A percentile compares a stretch with the other conserved stretches of the same genome.
These are phyloP conservation scores for Anthonomus grandis DNA, from an alignment of 1,140 invertebrate species.

Conservation along the genomic window DNA sequence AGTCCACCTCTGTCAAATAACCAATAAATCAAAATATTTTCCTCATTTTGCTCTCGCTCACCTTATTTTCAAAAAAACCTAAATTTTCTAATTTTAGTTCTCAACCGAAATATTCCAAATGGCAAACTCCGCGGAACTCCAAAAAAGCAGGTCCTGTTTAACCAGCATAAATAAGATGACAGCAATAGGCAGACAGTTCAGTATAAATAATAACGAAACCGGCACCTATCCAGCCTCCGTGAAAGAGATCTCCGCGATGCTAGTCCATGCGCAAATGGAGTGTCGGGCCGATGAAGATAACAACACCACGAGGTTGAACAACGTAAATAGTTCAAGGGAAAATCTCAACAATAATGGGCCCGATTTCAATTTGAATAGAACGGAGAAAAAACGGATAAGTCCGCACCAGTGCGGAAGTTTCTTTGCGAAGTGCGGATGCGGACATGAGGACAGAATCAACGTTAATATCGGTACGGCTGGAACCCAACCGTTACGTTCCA, in stretches of 20 bases:
- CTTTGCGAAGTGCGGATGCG: slow-evolving; percentile 45
- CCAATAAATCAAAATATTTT: no score
- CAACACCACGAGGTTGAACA: slow-evolving; percentile 1
- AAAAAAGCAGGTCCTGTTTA: slow-evolving; percentile 18
- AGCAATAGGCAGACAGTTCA: slow-evolving; percentile 22
- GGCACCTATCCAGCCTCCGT: slow-evolving; percentile 34
- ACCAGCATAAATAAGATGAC: slow-evolving; percentile 32
- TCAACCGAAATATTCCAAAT: slow-evolving; percentile 25
- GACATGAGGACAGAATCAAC: slow-evolving; percentile 29
- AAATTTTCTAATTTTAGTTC: no score
- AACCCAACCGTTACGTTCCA: slow-evolving; percentile 4
- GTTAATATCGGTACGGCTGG: not conserved
- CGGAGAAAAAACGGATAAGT: no score
- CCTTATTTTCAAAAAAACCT: no score
- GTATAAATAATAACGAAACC: no score
- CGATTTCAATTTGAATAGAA: slow-evolving; percentile 31
- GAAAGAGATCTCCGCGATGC: slow-evolving; percentile 32
- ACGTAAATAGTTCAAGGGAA: not conserved
- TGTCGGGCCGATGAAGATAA: slow-evolving; percentile 11
- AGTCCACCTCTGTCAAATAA: no score
- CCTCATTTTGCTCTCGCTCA: no score
- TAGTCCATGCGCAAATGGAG: slow-evolving; percentile 34
- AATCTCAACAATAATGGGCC: slow-evolving; percentile 22
- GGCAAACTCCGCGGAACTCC: slow-evolving; percentile 24
- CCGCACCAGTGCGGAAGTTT: slow-evolving; percentile 48